Conservation (phyloP, 2,797 vertebrate genomes). For the Tadarida brasiliensis region DNA sequence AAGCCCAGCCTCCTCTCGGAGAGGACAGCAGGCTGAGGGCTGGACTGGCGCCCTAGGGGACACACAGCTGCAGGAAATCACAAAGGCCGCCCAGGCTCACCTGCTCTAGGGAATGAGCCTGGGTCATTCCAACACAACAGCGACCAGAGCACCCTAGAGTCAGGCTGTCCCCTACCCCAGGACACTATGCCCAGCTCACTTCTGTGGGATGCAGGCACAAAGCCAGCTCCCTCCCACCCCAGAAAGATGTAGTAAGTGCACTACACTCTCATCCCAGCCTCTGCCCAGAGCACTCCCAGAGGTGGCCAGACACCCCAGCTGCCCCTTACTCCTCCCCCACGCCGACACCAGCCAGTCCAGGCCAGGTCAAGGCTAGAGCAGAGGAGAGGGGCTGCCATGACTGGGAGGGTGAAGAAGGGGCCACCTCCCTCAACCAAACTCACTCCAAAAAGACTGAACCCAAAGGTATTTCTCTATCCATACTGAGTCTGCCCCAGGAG, state of each 20-base stretch:
- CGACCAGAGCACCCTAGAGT: not conserved
- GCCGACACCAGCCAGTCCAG: not conserved
- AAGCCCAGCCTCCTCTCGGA: not conserved
- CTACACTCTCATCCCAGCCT: not conserved
- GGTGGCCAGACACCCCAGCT: not conserved
- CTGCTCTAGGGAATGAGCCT: not conserved
- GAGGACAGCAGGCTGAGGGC: not conserved
- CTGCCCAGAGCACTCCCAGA: not conserved
- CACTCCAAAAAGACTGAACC: not conserved
- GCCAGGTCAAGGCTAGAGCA: not conserved
- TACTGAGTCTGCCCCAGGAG: not conserved
- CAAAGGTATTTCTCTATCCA: not conserved
- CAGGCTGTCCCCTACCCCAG: not conserved
- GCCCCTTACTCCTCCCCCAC: not conserved
- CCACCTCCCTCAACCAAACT: not conserved
- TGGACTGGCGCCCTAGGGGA: not conserved
- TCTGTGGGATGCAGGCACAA: not conserved
- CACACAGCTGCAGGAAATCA: accelerated
- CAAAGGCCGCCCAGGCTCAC: not conserved
- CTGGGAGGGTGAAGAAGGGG: not conserved
- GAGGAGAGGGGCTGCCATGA: not conserved
- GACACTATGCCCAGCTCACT: not conserved
- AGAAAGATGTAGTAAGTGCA: not conserved
- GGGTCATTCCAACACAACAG: not conserved
- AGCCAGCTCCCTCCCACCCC: not conserved